Conservation (phyloP, 1,140 invertebrate genomes). For the Heliconius himera region DNA sequence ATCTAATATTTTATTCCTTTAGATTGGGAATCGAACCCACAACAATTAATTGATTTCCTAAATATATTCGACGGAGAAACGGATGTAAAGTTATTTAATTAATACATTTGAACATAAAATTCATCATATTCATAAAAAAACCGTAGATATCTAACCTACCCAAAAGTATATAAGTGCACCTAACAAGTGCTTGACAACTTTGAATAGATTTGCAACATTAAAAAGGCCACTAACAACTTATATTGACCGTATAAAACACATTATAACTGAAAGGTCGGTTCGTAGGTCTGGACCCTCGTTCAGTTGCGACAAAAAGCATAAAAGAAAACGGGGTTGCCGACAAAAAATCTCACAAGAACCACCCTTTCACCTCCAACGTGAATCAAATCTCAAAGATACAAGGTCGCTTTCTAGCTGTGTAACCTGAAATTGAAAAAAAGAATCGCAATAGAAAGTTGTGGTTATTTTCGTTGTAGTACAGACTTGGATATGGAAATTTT, state of each 20-base stretch:
- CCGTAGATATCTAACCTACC: not conserved
- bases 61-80: too few species aligned
- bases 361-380: slow-evolving; percentile 5
- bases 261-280: slow-evolving; percentile 44
- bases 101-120: too few species aligned
- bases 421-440: slow-evolving; percentile 36
- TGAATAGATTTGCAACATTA: slow-evolving; percentile 8
- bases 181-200: slow-evolving; percentile 1
- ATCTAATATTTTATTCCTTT: not conserved
- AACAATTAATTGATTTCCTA: too few species aligned
- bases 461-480: slow-evolving; percentile 17
- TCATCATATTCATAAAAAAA: not conserved
- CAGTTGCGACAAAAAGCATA: slow-evolving; percentile 53
- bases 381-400: slow-evolving; percentile 8
- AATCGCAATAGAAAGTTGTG: slow-evolving; percentile 60
- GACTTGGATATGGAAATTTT: not conserved
- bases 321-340: slow-evolving; percentile 49
- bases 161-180: not conserved
- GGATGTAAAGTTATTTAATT: too few species aligned
- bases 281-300: slow-evolving; percentile 45
- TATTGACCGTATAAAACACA: slow-evolving; percentile 17
- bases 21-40: not conserved
- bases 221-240: not conserved
- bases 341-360: slow-evolving; percentile 47
- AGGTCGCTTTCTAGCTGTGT: slow-evolving; percentile 30